Percentiles rank a stretch among this genome's conserved stretches.
Evolutionary conservation across 92 coral and sea anemone genomes (phyloP).

Genomic region (Zoanthus sansibaricus): DNA sequence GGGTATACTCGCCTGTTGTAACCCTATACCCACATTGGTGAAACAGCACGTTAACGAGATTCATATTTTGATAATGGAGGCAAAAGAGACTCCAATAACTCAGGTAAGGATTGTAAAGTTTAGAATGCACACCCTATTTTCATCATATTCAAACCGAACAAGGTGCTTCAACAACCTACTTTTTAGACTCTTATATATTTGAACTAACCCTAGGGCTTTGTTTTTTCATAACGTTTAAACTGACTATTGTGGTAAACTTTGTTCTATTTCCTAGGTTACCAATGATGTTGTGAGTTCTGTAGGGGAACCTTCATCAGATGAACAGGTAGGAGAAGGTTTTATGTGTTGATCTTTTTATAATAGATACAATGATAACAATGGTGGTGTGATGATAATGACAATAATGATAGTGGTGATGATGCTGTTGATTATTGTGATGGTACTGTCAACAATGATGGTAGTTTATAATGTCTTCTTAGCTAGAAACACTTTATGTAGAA

Average conservation of each 20-base stretch:
- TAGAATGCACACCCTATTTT: background rate
- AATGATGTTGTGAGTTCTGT: constrained; percentile 21
- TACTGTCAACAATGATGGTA: too few relatives aligned
- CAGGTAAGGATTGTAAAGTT: background rate
- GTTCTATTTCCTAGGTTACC: background rate
- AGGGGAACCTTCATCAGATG: constrained; percentile 25
- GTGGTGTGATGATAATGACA: too few relatives aligned
- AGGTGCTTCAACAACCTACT: background rate
- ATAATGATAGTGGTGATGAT: too few relatives aligned
- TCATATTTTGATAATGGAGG: constrained; percentile 81
- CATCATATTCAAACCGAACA: background rate
- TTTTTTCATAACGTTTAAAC: background rate
- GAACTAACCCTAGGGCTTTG: too few relatives aligned
- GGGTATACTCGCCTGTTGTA: constrained; percentile 96
- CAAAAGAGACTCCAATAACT: constrained; percentile 71
- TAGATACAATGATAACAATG: too few relatives aligned
- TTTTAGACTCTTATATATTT: too few relatives aligned
- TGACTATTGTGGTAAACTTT: background rate
- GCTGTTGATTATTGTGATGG: too few relatives aligned
- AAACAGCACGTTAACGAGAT: constrained; percentile 91
- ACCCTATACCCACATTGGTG: constrained; percentile 92
- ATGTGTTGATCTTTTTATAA: background rate
- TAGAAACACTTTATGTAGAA: too few relatives aligned
- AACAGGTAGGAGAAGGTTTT: background rate
- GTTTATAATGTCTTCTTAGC: too few relatives aligned